phyloP scores from a whole-genome alignment of 2,113 vertebrate species.

The Scartelaos histophorus region DNA sequence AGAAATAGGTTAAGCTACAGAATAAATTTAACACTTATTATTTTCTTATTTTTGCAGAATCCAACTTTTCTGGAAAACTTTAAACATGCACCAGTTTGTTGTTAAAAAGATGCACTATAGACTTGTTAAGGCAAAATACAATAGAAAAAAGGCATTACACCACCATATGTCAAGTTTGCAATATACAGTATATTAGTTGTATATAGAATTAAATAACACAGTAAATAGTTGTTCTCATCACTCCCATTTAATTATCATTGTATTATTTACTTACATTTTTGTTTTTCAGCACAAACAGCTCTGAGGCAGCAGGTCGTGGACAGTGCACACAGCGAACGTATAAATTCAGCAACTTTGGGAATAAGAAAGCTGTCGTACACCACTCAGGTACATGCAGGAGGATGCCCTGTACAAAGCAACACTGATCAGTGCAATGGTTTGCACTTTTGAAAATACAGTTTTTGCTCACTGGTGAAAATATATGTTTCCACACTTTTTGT shows the following conservation, averaged over 20 bases:
- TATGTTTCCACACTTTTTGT: no score
- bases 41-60: no score
- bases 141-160: no score
- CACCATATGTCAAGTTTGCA: no score
- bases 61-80: no score
- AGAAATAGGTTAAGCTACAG: no score
- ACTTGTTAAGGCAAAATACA: no score
- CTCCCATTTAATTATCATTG: neutral
- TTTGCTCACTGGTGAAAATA: neutral
- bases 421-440: slow-evolving; percentile 41
- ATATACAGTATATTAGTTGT: no score
- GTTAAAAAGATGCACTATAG: no score
- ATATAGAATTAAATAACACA: neutral
- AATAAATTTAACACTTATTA: no score
- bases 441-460: slow-evolving; percentile 33
- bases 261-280: neutral
- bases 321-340: slow-evolving; percentile 61
- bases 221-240: neutral
- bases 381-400: slow-evolving; percentile 73
- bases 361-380: slow-evolving; percentile 60
- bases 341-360: slow-evolving; percentile 46
- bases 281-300: slow-evolving; percentile 43
- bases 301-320: slow-evolving; percentile 61
- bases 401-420: slow-evolving; percentile 22
- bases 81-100: no score